Evolutionary conservation across 2,113 vertebrate genomes (phyloP).

Genomic region (Gnathonemus echidnorhynchus): DNA sequence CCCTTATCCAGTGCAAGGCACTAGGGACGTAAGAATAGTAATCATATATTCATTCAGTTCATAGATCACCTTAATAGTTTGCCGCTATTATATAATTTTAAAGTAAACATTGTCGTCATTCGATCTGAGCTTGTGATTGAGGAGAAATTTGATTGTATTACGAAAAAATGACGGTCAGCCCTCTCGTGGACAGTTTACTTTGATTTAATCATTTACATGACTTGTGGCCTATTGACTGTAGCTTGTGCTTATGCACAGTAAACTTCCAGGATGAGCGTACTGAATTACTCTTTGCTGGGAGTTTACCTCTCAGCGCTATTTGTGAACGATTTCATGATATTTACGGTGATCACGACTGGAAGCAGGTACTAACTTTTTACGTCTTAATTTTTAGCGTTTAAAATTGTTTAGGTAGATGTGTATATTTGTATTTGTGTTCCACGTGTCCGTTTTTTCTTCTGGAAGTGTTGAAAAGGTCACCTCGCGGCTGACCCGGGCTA

Average conservation of each 20-base stretch:
- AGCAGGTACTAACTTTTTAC: slow-evolving; percentile 38
- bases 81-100: not conserved
- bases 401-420: not conserved
- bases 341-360: slow-evolving; percentile 27
- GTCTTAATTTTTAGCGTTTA: not conserved
- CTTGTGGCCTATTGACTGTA: slow-evolving; percentile 2
- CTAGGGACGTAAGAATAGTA: not conserved
- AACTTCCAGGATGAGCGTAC: slow-evolving; percentile 32
- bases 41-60: not conserved
- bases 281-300: slow-evolving; percentile 25
- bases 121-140: not conserved
- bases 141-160: not conserved
- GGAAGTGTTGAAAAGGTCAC: not conserved
- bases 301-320: slow-evolving; percentile 32
- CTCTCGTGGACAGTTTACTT: slow-evolving; percentile 39
- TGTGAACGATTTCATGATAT: not conserved
- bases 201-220: slow-evolving; percentile 58
- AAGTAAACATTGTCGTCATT: not conserved
- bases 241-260: slow-evolving; percentile 10
- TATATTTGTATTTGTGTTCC: not conserved
- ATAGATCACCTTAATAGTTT: not conserved
- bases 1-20: not conserved
- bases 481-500: slow-evolving; percentile 41
- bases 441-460: not conserved
- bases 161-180: slow-evolving; percentile 13